Conservation (phyloP, 2,797 vertebrate genomes). For the Sitta carolinensis region DNA sequence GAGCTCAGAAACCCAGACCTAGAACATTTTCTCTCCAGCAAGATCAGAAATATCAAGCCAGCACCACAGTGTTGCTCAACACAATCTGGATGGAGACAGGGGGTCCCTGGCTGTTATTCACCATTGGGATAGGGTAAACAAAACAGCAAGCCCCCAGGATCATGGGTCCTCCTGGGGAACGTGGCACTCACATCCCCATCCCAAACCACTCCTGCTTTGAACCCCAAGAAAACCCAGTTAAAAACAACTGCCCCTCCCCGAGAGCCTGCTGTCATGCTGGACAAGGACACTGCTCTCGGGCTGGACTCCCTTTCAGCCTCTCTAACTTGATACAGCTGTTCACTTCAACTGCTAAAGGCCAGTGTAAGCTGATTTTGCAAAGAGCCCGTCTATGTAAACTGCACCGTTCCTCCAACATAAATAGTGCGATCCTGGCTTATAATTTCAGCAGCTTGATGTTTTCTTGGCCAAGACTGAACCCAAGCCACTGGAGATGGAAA, state of each 20-base stretch:
- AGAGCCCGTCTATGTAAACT: conserved; percentile 15
- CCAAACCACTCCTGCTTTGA: neutral
- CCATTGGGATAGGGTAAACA: rapidly evolving
- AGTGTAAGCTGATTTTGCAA: conserved; percentile 48
- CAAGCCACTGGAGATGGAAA: conserved; percentile 48
- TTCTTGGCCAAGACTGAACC: conserved; percentile 49
- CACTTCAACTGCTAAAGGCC: conserved; percentile 30
- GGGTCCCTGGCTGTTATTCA: neutral
- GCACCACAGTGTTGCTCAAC: neutral
- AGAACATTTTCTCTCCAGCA: neutral
- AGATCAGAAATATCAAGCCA: neutral
- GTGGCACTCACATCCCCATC: rapidly evolving
- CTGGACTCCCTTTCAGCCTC: conserved; percentile 23
- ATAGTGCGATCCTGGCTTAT: neutral
- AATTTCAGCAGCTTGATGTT: conserved; percentile 51
- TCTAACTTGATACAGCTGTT: conserved; percentile 59
- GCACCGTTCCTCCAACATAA: conserved; percentile 18
- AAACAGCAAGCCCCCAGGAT: neutral
- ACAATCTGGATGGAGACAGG: neutral
- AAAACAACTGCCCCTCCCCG: rapidly evolving
- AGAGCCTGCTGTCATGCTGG: rapidly evolving
- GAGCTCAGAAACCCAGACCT: neutral
- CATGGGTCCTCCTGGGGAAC: neutral
- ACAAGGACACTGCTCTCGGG: neutral
- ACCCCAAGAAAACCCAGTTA: neutral